Evolutionary conservation across 2,113 vertebrate genomes (phyloP), one percentile per base, ranked within the genome.

Genomic region (Zosterops lateralis): DNA sequence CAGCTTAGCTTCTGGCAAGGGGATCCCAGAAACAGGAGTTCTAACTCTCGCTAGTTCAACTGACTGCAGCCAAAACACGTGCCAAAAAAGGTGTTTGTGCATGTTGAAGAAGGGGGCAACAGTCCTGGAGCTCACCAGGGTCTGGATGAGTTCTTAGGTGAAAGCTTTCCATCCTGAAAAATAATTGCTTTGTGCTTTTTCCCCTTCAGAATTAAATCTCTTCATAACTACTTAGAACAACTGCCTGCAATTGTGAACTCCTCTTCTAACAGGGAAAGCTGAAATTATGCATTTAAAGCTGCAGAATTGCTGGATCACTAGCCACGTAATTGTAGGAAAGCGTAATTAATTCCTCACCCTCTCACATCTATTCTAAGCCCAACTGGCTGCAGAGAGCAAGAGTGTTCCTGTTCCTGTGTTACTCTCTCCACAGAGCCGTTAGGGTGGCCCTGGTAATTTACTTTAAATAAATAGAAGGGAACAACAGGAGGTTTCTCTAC

Each of bases 1-100:
- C 68, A 71, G 84, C 87, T 90, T 87, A 73, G 57, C 44, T 89
- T 90, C 86, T 97, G 96, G 92, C 90, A 95, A 80, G 61, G 68
- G 64, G 86, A 89, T 84, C 54, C 60, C 65, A 93, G 87, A 92
- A 95, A 88, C 71, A 36, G 7, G 88, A 91, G 74, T 45, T 85
- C 62, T 94, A 81, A 76, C 22, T 76, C 81, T 86, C 6, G 3
- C 67, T 74, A 44, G 45, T 89, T 93, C 77, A 29, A 31, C 56
- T 58, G 53, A 72, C 73, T 75, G 62, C 3, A 3, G 78, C 72
- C 86, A 84, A 93, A 76, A 73, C 34, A 29, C 0, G 0, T 87
- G 81, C 88, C 94, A 97, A 50, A 87, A 92, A 67, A 90, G 78
- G 79, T 86, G 88, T 89, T 67, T 71, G 89, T 88, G 76, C 9